Evolutionary conservation across 2,797 vertebrate genomes (phyloP).

Genomic region (Pseudochromis fuscus): DNA sequence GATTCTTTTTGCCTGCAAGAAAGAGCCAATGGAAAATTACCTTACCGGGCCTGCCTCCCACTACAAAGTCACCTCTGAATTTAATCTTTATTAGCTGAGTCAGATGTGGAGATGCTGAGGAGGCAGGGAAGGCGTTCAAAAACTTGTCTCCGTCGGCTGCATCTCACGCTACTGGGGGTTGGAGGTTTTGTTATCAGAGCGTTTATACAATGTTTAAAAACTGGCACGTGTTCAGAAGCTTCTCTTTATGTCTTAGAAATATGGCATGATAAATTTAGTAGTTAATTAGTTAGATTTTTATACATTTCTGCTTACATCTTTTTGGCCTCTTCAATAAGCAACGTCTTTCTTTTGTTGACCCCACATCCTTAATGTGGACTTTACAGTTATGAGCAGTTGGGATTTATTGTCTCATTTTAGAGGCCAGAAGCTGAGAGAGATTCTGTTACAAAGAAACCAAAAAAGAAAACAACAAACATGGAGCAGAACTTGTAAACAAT

Average conservation of each 20-base stretch:
- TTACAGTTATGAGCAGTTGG: too few relatives aligned
- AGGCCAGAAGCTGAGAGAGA: too few relatives aligned
- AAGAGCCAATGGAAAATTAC: conserved; percentile 72
- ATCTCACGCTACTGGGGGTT: conserved; percentile 23
- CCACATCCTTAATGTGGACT: too few relatives aligned
- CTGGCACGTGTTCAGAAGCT: conserved; percentile 4
- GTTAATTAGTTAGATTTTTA: not conserved
- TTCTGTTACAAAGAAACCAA: not conserved
- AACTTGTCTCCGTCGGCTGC: conserved; percentile 51
- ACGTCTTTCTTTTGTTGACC: too few relatives aligned
- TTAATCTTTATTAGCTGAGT: conserved; percentile 80
- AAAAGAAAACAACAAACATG: not conserved
- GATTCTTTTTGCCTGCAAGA: conserved; percentile 49
- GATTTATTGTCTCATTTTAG: not conserved
- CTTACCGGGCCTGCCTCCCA: conserved; percentile 46
- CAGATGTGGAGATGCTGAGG: conserved; percentile 81
- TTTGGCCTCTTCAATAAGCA: too few relatives aligned
- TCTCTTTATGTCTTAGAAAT: not conserved
- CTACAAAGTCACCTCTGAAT: conserved; percentile 79
- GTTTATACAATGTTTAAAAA: conserved; percentile 35
- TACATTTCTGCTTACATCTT: too few relatives aligned
- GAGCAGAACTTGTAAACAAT: not conserved
- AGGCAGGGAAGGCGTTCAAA: conserved; percentile 72
- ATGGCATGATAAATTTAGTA: not conserved
- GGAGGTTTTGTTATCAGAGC: conserved; percentile 41